These are phyloP conservation scores for Caenorhabditis brenneri DNA, from an alignment of 1,140 invertebrate genomes.

Conservation along the genomic window DNA sequence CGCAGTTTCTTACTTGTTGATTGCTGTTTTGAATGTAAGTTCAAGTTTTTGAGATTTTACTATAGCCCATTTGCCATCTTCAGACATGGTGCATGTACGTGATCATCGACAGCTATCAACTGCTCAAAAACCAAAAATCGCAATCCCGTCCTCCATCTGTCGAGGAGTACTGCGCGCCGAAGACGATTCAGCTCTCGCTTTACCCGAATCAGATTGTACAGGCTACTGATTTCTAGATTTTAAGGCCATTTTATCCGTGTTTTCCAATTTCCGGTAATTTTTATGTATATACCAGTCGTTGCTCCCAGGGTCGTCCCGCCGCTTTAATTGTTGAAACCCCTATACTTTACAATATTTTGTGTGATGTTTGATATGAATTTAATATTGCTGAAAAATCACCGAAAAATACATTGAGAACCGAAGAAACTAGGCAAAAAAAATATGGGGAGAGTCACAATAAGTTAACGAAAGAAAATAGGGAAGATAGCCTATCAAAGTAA, in stretches of 20 bases:
- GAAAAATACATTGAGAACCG: too few species aligned
- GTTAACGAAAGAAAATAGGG: too few species aligned
- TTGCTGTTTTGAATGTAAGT: slow-evolving; percentile 15
- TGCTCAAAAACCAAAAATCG: background rate
- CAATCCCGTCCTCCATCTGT: background rate
- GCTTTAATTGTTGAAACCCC: slow-evolving; percentile 48
- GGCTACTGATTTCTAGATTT: background rate
- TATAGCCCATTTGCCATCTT: background rate
- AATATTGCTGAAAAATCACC: too few species aligned
- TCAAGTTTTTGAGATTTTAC: too few species aligned
- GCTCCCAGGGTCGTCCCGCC: background rate
- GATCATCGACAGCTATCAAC: slow-evolving; percentile 24
- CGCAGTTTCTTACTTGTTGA: background rate
- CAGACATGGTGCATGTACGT: slow-evolving; percentile 39
- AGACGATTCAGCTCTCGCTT: slow-evolving; percentile 12
- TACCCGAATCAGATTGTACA: slow-evolving; percentile 21
- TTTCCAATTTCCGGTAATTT: background rate
- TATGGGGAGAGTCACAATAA: too few species aligned
- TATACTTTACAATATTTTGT: background rate
- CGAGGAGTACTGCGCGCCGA: slow-evolving; percentile 20
- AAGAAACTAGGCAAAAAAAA: too few species aligned
- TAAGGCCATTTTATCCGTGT: background rate
- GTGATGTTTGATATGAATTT: too few species aligned
- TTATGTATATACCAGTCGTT: background rate
- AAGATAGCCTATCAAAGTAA: too few species aligned